phyloP scores from a whole-genome alignment of 2,113 vertebrate species.

The Naja naja region DNA sequence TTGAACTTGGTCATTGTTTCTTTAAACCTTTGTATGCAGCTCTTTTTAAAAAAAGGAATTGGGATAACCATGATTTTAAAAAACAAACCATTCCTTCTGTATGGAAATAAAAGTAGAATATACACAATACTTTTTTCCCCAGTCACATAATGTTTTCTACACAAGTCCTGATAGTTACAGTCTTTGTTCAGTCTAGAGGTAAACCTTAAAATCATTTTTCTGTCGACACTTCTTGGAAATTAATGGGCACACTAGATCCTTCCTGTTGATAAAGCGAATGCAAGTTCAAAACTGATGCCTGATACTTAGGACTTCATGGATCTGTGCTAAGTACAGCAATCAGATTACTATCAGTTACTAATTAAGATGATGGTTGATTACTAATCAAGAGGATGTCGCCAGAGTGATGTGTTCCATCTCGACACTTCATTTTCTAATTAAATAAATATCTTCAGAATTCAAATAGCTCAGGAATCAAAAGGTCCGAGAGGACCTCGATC shows the following conservation, averaged over 20 bases:
- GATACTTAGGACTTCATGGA: too few species aligned
- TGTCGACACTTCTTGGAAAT: fast-evolving
- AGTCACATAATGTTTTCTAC: fast-evolving
- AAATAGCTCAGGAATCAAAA: too few species aligned
- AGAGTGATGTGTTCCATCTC: too few species aligned
- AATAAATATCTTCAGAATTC: too few species aligned
- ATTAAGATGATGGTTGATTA: too few species aligned
- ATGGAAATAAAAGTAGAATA: neutral
- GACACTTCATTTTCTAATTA: too few species aligned
- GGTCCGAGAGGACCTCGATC: too few species aligned
- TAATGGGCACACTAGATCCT: neutral
- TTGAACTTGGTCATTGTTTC: constrained; percentile 11
- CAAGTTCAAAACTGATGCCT: neutral
- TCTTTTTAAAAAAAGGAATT: neutral
- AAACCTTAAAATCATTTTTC: neutral
- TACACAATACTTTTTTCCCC: neutral
- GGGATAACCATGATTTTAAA: constrained; percentile 5
- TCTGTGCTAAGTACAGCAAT: too few species aligned
- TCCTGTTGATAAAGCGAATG: neutral
- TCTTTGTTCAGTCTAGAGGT: fast-evolving
- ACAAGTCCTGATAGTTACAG: neutral
- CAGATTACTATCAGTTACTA: too few species aligned
- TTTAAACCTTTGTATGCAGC: constrained; percentile 3
- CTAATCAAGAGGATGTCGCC: too few species aligned
- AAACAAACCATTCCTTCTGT: constrained; percentile 9